Evolutionary conservation across 2,888 invertebrate genomes (phyloP).

Genomic region (Drosophila melanosoma): DNA sequence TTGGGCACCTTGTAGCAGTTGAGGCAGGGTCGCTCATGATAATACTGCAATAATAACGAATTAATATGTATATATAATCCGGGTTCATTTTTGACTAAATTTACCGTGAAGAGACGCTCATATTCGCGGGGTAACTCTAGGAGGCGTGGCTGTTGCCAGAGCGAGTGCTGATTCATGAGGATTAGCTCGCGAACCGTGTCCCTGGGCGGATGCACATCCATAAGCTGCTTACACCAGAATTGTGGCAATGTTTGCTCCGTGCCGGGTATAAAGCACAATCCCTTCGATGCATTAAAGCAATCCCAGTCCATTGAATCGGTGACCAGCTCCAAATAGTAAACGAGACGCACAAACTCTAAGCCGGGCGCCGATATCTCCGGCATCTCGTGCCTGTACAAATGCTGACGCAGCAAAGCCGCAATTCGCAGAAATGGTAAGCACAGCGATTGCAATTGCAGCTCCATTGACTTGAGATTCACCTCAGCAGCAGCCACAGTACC

Average conservation of each 20-base stretch:
- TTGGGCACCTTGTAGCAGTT: constrained; percentile 95
- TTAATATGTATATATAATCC: neutral
- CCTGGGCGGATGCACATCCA: constrained; percentile 85
- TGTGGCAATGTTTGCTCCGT: constrained; percentile 86
- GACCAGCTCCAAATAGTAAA: constrained; percentile 91
- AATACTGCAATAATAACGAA: constrained; percentile 87
- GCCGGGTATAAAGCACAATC: constrained; percentile 87
- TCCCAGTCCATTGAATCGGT: constrained; percentile 89
- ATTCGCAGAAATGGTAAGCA: constrained; percentile 94
- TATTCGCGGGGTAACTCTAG: constrained; percentile 95
- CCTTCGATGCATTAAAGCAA: constrained; percentile 88
- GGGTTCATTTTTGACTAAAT: constrained; percentile 22
- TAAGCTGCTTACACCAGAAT: constrained; percentile 90
- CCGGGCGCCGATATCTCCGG: constrained; percentile 88
- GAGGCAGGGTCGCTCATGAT: constrained; percentile 94
- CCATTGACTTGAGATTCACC: constrained; percentile 84
- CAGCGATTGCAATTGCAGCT: constrained; percentile 89
- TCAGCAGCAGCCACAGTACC: constrained; percentile 44
- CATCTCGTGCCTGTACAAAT: constrained; percentile 91
- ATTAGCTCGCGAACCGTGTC: constrained; percentile 87
- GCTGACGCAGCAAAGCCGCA: constrained; percentile 92
- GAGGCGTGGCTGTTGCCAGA: constrained; percentile 93
- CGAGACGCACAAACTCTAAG: constrained; percentile 91
- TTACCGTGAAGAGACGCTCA: constrained; percentile 94
- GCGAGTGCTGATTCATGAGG: constrained; percentile 89